These are phyloP conservation scores for Eueides isabella DNA, from an alignment of 1,140 invertebrate species.

Conservation along the genomic window DNA sequence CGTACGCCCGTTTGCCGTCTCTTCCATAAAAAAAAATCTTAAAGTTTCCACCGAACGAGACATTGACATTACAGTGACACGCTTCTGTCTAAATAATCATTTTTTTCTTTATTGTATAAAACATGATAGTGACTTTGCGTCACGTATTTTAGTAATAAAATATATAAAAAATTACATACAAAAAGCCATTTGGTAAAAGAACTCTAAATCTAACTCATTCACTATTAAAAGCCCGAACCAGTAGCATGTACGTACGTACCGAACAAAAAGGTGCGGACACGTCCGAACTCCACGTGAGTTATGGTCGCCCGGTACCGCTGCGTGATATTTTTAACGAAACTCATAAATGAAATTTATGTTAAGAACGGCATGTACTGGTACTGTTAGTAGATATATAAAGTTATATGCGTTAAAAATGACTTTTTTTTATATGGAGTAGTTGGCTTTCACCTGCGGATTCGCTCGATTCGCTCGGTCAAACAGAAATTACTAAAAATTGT, in stretches of 20 bases:
- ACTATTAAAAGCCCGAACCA: slow-evolving; percentile 52
- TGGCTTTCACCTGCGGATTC: neutral
- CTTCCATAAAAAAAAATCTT: too few relatives aligned
- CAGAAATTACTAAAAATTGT: too few relatives aligned
- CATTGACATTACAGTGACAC: too few relatives aligned
- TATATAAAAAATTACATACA: neutral
- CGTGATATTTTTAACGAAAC: slow-evolving; percentile 31
- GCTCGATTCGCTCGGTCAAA: too few relatives aligned
- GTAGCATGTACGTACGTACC: slow-evolving; percentile 41
- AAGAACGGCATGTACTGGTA: neutral
- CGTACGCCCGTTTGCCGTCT: too few relatives aligned
- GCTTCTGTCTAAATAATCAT: too few relatives aligned
- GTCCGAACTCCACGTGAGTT: slow-evolving; percentile 45
- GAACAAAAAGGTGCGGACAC: slow-evolving; percentile 50
- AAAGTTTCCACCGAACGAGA: too few relatives aligned
- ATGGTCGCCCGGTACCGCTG: slow-evolving; percentile 35
- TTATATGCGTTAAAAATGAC: neutral
- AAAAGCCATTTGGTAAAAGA: neutral
- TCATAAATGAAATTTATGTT: slow-evolving; percentile 39
- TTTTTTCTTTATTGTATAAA: too few relatives aligned
- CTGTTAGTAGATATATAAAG: slow-evolving; percentile 20
- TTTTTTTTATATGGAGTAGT: neutral
- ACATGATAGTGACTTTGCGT: too few relatives aligned
- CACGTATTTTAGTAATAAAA: neutral
- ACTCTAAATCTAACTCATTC: slow-evolving; percentile 27